Conservation (phyloP, 2,113 vertebrate species). For the Hippocampus mohnikei region DNA sequence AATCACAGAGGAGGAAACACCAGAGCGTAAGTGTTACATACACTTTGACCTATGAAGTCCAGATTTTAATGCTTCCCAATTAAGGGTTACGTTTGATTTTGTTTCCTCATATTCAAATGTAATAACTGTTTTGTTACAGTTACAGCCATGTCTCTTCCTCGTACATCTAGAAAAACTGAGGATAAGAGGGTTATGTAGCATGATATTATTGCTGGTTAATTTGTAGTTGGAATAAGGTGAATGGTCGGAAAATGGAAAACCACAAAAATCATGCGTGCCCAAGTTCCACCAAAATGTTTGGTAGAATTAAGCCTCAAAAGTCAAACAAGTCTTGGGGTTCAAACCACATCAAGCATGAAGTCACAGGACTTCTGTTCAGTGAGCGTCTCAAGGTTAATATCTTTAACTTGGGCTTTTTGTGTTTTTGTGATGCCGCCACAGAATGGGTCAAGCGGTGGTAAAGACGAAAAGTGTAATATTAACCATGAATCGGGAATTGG, state of each 20-base stretch:
- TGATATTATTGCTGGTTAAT: background rate
- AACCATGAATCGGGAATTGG: background rate
- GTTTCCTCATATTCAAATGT: background rate
- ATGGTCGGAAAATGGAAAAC: background rate
- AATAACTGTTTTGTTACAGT: background rate
- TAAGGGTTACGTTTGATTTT: background rate
- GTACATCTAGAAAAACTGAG: background rate
- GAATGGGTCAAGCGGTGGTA: background rate
- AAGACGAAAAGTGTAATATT: background rate
- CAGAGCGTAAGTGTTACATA: conserved; percentile 60
- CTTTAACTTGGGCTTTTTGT: background rate
- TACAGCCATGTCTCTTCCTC: background rate
- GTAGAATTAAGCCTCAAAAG: background rate
- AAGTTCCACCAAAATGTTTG: background rate
- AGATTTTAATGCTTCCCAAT: background rate
- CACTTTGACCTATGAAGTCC: background rate
- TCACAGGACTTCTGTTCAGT: too few species aligned
- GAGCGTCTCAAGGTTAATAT: background rate
- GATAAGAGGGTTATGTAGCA: background rate
- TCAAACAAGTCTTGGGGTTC: background rate
- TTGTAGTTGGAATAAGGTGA: background rate
- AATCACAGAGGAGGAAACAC: conserved; percentile 52
- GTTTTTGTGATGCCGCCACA: background rate
- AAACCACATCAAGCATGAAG: too few species aligned
- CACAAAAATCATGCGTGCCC: background rate